A percentile compares a stretch with the other conserved stretches of the same genome.
Conservation (phyloP, 2,797 vertebrate genomes). For the Pelochelys cantorii region DNA sequence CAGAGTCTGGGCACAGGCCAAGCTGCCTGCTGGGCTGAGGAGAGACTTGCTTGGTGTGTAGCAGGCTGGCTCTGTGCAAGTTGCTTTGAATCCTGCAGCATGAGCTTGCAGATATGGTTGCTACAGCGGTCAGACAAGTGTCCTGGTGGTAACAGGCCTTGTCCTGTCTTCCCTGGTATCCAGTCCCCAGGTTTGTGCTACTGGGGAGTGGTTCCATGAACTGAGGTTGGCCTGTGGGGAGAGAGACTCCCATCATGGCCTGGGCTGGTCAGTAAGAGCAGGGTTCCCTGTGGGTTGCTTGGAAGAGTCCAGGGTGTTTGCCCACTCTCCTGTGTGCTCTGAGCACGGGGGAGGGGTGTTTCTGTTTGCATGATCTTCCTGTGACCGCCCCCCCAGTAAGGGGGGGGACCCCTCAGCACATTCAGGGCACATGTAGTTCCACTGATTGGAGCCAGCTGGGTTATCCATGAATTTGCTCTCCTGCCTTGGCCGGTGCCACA, state of each 20-base stretch:
- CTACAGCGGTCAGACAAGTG: no score
- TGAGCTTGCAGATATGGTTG: no score
- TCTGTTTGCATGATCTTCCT: neutral
- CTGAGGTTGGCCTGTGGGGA: neutral
- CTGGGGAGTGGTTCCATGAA: neutral
- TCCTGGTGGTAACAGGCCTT: no score
- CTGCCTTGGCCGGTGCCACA: neutral
- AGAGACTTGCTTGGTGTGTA: neutral
- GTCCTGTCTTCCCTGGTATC: neutral
- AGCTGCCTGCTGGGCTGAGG: neutral
- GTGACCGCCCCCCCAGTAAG: neutral
- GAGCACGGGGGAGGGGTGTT: neutral
- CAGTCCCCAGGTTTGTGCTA: neutral
- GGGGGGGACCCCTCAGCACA: neutral
- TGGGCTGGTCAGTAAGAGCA: neutral
- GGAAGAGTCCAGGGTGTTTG: neutral
- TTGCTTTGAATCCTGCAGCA: no score
- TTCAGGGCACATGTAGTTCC: neutral
- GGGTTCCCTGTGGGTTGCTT: neutral
- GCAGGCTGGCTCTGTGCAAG: neutral
- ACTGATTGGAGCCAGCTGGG: neutral
- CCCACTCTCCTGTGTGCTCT: neutral
- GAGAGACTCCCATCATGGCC: no score
- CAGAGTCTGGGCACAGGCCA: neutral
- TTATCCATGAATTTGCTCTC: neutral